Conservation (phyloP, 1,140 invertebrate species). For the Ostrea denselamellosa region DNA sequence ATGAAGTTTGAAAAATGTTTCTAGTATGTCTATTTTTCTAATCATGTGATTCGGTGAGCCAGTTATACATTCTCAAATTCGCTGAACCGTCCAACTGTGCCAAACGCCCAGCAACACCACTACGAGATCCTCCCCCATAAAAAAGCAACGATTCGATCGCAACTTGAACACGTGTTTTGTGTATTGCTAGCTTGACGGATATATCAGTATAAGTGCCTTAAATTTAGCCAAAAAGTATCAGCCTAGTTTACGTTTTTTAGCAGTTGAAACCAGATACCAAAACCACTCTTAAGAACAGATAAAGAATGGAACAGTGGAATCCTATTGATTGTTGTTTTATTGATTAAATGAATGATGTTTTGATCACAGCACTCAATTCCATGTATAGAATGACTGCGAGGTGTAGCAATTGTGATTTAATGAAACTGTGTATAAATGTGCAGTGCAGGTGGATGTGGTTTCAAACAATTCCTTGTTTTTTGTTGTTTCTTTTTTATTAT, state of each 20-base stretch:
- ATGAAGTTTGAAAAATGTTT: constrained; percentile 30
- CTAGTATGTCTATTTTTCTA: background rate
- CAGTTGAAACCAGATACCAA: background rate
- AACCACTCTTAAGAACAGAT: too few relatives aligned
- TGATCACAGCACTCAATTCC: background rate
- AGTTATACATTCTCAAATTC: background rate
- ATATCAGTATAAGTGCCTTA: constrained; percentile 15
- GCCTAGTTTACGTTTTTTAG: background rate
- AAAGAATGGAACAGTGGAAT: too few relatives aligned
- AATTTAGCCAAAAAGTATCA: background rate
- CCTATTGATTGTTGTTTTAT: too few relatives aligned
- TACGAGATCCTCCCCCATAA: background rate
- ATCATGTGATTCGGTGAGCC: background rate
- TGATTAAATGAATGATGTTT: background rate
- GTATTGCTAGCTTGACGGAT: background rate
- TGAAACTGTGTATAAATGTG: too few relatives aligned
- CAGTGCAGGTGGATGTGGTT: too few relatives aligned
- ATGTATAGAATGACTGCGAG: background rate
- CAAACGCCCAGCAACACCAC: background rate
- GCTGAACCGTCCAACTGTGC: background rate
- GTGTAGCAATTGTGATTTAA: too few relatives aligned
- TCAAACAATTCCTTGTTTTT: too few relatives aligned
- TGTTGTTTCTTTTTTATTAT: too few relatives aligned
- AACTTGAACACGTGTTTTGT: too few relatives aligned
- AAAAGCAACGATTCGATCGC: background rate